Evolutionary conservation across 2,797 vertebrate genomes (phyloP), one percentile per base, ranked within the genome.

Genomic region (Clangula hyemalis): DNA sequence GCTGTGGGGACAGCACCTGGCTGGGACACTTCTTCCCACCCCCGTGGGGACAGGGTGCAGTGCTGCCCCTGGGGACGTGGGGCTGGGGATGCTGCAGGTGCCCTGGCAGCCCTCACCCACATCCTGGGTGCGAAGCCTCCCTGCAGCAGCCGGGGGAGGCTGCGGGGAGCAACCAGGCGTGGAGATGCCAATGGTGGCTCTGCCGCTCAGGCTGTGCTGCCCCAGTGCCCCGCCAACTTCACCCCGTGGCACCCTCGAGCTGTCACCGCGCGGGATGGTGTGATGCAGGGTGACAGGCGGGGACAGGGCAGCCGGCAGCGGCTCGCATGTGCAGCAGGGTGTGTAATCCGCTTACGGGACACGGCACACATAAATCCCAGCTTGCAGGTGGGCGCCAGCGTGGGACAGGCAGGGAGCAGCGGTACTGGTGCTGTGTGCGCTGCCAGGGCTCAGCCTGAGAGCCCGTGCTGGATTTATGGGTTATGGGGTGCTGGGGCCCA

Each of bases 281-380:
- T 4, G 16, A 89, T 84, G 85, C 45, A 1, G 54, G 3, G 65
- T 49, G 95, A 94, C 87, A 78, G 79, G 83, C 11, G 4, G 64
- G 74, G 81, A 71, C 8, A 5, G 6, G 70, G 54, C 57, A 30
- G 73, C 69, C 1, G 19, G 60, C 32, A 69, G 47, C 17, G 41
- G 41, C 65, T 75, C 34, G 2, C 2, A 30, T 32, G 25, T n/a
- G 25, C 75, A 68, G 92, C 41, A 32, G 5, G 45, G 54, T 13
- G 51, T 71, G 41, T 91, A 93, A 97, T 93, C 95, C 21, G 79
- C 89, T 95, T 96, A 92, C 2, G 4, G 84, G 88, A 68, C 90
- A 21, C 3, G 8, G 39, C 28, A 8, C 28, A 11, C 62, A 20
- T 61, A 80, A 92, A 96, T 92, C 91, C 87, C 91, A 0, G 2